These are phyloP conservation scores for Adoxophyes honmai DNA, from an alignment of 1,140 invertebrate genomes.

Conservation along the genomic window DNA sequence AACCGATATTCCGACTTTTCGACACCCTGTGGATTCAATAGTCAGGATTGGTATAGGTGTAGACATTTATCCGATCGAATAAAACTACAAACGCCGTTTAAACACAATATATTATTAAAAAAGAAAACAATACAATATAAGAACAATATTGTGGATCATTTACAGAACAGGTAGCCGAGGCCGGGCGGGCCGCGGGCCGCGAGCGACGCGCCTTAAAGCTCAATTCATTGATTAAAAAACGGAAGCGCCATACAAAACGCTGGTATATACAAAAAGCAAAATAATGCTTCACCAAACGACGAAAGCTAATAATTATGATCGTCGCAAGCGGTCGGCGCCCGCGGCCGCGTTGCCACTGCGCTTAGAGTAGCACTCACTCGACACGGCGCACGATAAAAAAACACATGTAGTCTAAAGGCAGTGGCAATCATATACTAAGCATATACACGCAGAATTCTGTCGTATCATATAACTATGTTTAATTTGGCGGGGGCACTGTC, in stretches of 20 bases:
- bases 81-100: slow-evolving; percentile 37
- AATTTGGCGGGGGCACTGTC: not conserved
- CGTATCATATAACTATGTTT: slow-evolving; percentile 8
- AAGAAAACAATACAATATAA: slow-evolving; percentile 73
- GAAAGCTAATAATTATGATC: too few relatives aligned
- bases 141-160: slow-evolving; percentile 68
- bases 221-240: not conserved
- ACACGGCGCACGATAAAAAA: not conserved
- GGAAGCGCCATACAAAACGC: not conserved
- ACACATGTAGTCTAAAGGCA: not conserved
- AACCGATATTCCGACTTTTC: too few relatives aligned
- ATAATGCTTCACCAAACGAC: too few relatives aligned
- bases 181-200: not conserved
- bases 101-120: slow-evolving; percentile 75
- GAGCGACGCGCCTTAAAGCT: not conserved
- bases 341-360: too few relatives aligned
- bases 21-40: too few relatives aligned
- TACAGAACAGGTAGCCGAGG: slow-evolving; percentile 34
- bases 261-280: slow-evolving; percentile 5
- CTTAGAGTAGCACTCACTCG: not conserved
- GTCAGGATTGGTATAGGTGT: too few relatives aligned
- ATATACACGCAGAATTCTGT: slow-evolving; percentile 10
- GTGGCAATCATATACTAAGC: not conserved
- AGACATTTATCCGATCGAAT: too few relatives aligned
- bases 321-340: too few relatives aligned